These are phyloP conservation scores for Drosophila santomea DNA, from an alignment of 1,140 invertebrate species.

Conservation along the genomic window DNA sequence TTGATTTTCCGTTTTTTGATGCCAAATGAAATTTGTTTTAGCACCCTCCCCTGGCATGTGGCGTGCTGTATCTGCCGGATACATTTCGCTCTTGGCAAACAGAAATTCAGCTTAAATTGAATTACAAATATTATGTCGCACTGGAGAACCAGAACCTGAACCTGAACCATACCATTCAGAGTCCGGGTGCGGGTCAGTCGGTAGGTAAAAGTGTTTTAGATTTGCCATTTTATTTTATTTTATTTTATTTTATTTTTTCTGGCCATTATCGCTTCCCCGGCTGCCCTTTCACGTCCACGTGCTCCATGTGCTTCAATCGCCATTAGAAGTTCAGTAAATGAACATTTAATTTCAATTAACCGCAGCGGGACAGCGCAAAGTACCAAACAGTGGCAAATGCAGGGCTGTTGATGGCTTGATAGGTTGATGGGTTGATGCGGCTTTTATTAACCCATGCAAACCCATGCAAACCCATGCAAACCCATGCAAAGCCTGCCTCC, in stretches of 20 bases:
- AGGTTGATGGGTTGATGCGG: not conserved
- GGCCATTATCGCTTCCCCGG: slow-evolving; percentile 22
- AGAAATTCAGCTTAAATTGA: slow-evolving; percentile 45
- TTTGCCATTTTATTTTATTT: slow-evolving; percentile 15
- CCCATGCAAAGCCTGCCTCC: slow-evolving; percentile 2
- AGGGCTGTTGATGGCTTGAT: not conserved
- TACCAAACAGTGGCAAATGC: not conserved
- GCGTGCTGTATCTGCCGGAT: slow-evolving; percentile 19
- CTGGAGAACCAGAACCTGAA: not conserved
- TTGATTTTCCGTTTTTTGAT: slow-evolving; percentile 56
- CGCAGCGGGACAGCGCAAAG: not conserved
- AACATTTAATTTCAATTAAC: slow-evolving; percentile 52
- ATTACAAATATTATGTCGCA: slow-evolving; percentile 42
- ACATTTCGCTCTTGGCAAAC: slow-evolving; percentile 28
- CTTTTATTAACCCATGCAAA: slow-evolving; percentile 1
- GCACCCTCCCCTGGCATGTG: not conserved
- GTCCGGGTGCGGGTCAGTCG: not conserved
- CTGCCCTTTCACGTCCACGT: slow-evolving; percentile 5
- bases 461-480: not conserved
- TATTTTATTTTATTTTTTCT: slow-evolving; percentile 1
- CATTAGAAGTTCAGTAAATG: slow-evolving; percentile 45
- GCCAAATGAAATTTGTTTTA: slow-evolving; percentile 57
- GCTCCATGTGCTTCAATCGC: slow-evolving; percentile 15
- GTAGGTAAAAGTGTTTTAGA: slow-evolving; percentile 19
- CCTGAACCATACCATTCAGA: not conserved